Evolutionary conservation across 35 echinoderm and acorn worm species (phyloP), one percentile per base, ranked within the genome.

Genomic region (Apostichopus parvimensis): DNA sequence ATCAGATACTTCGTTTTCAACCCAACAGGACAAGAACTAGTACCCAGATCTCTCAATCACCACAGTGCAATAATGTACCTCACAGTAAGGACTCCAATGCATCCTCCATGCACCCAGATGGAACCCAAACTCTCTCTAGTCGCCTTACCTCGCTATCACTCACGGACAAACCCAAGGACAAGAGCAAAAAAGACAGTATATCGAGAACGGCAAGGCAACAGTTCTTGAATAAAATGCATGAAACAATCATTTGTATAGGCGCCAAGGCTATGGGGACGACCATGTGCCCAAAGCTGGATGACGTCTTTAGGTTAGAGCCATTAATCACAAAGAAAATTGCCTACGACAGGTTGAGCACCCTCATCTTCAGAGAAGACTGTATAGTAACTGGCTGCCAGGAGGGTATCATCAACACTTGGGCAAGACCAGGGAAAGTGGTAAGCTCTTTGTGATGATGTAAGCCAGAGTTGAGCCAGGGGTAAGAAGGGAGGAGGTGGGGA

Each of bases 401-500:
- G 85, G 97, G 97, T 22, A 94, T 99, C 56, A 93, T 99, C 85
- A 96, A 95, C 89, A 99, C 97, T 9, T 99, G 97, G 97, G 95
- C 95, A 78, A 91, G 97, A 65, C 97, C 97, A 70, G 95, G 95
- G 12, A 99, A 96, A 99, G 97, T 99, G 93, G 97, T 99, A 94
- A 99, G 97, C 93, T 79, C 28, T 18, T 53, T 83, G 8, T 79
- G 76, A 91, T 84, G 57, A 91, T 84, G 57, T 26, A 56, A 82
- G 20, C 3, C 56, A 21, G 56, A 75, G 13, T 20, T 75, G 71
- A 45, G 34, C 6, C 18, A 18, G 11, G 64, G 64, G 64, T 14
- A 1, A 45, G 34, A 45, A 45, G 34, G 34, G 1, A 3, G 34
- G 34, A 45, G 34, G 34, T 34, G 34, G 34, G 34, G 34, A 45